phyloP scores from a whole-genome alignment of 1,140 invertebrate genomes.

The Neodiprion fabricii region DNA sequence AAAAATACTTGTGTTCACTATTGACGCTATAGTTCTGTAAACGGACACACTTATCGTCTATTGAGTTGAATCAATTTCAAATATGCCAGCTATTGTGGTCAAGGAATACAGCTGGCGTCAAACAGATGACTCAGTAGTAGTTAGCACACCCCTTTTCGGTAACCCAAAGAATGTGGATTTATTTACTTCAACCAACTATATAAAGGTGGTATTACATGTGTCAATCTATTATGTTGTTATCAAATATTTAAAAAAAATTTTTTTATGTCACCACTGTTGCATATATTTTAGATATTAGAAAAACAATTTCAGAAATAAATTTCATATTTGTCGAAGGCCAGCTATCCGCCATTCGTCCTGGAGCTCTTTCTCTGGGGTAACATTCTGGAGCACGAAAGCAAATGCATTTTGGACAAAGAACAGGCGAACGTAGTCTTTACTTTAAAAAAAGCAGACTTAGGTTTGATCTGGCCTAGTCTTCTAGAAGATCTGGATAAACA shows the following conservation, averaged over 20 bases:
- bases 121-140: conserved; percentile 62
- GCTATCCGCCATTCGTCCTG: conserved; percentile 71
- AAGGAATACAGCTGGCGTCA: conserved; percentile 76
- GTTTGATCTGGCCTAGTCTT: conserved; percentile 64
- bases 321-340: conserved; percentile 55
- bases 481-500: conserved; percentile 62
- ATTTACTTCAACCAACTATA: conserved; percentile 68
- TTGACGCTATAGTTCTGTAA: no score
- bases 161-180: conserved; percentile 67
- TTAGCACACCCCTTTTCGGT: conserved; percentile 66
- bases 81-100: conserved; percentile 72
- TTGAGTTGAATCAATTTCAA: conserved; percentile 17
- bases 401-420: conserved; percentile 64
- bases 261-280: neutral
- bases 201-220: conserved; percentile 59
- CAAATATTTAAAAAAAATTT: neutral
- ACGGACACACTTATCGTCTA: no score
- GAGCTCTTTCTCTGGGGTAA: conserved; percentile 68
- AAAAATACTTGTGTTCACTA: no score
- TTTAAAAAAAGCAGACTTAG: conserved; percentile 64
- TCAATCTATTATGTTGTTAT: conserved; percentile 25
- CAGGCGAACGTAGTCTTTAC: conserved; percentile 63
- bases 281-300: conserved; percentile 17
- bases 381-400: conserved; percentile 65
- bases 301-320: conserved; percentile 8